Base-by-base conservation (phyloP, 2,797 vertebrate species). In the Oreochromis mossambicus region DNA sequence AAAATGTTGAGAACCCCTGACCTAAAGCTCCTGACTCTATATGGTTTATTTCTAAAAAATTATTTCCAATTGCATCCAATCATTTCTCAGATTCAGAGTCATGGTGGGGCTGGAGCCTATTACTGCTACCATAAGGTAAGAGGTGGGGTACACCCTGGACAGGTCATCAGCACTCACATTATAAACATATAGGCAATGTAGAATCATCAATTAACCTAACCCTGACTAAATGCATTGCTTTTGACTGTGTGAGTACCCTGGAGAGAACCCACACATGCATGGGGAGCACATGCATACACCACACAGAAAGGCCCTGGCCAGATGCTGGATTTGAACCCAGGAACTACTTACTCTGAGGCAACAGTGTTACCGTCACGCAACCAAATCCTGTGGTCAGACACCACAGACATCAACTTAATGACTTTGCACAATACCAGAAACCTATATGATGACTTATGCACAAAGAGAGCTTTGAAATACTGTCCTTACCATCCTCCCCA, bases 401-500 rank as follows among this genome's bases (percentile, higher is more conserved):
- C 34, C 19, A 66, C 34, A 66, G 55, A 58, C 10, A n/a, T 55
- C 10, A 32, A 73, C 19, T 26, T 29, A 78, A 8, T 11, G 58
- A 70, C 4, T 24, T 66, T 5, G n/a, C 43, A 73, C 1, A 48
- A 52, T 15, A 77, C 10, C 10, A 34, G 10, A 26, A 76, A 77
- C 7, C 75, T 78, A 36, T n/a, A 58, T 11, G 11, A 55, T 24
- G 21, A 68, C 66, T 24, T 70, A 15, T 70, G 8, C 26, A 32
- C 56, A 2, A 80, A 78, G 19, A 0, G 7, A 17, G 15, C 36
- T 12, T 8, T 55, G 29, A 29, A 8, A 86, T 78, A 36, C 12
- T 3, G 14, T 56, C 13, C 97, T 97, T 94, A 99, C 98, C 98
- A 99, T 99, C 85, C 98, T 97, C 63, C 99, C 98, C 98, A 99